Conservation (phyloP, 2,888 invertebrate species). For the Achlya flavicornis region DNA sequence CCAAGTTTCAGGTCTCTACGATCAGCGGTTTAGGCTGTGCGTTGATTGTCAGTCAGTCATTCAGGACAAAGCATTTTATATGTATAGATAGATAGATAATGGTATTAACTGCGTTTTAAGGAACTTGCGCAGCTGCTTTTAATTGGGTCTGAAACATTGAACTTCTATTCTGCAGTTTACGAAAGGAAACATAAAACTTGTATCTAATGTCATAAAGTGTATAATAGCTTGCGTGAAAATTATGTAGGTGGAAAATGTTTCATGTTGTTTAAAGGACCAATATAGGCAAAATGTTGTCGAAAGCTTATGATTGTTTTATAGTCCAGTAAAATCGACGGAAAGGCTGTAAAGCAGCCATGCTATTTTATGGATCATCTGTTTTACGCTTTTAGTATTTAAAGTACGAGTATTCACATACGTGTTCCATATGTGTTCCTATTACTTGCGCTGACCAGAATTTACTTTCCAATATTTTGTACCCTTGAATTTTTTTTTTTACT, state of each 20-base stretch:
- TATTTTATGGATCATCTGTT: conserved; percentile 38
- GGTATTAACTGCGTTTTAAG: not conserved
- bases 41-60: too few species aligned
- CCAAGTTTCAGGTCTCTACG: too few species aligned
- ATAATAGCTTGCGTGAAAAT: not conserved
- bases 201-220: not conserved
- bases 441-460: too few species aligned
- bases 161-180: not conserved
- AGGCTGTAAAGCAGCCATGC: conserved; percentile 28
- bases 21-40: too few species aligned
- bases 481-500: too few species aligned
- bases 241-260: not conserved
- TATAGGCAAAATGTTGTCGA: conserved; percentile 29
- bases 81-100: not conserved
- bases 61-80: too few species aligned
- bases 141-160: not conserved
- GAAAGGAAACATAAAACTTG: not conserved
- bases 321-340: conserved; percentile 42
- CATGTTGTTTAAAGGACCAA: conserved; percentile 16
- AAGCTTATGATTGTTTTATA: conserved; percentile 49
- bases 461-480: not conserved
- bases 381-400: conserved; percentile 29
- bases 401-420: conserved; percentile 19
- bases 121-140: not conserved
- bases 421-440: not conserved